Evolutionary conservation across 2,797 vertebrate species (phyloP), one percentile per base, ranked within the genome.

Genomic region (Rousettus madagascariensis): DNA sequence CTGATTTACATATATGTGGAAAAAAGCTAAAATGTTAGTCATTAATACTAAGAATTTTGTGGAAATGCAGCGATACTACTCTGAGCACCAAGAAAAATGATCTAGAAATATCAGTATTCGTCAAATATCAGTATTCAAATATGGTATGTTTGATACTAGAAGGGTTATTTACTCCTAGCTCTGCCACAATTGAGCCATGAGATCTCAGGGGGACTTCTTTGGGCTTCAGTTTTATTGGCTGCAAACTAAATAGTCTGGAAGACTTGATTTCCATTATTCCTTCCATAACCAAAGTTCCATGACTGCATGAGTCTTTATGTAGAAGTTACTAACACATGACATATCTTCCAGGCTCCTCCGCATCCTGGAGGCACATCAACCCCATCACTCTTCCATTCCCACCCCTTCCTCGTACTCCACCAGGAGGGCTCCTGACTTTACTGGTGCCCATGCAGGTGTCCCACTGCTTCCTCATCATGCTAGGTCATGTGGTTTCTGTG

Each of bases 11-110:
- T 9, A n/a, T 1, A n/a, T 65, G 11, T 20, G 94, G 38, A 71
- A 95, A 95, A 65, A 94, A 95, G 26, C 26, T 91, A 55, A 75
- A 84, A 17, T 71, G 80, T 77, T 77, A 19, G 24, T 78, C 69
- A 41, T 16, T 65, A 71, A 84, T 41, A 28, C 24, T 24, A 22
- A 87, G 59, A 68, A 90, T 59, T 71, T 51, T 38, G 65, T 89
- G 41, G 28, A 79, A 66, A 86, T 28, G 2, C 3, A 92, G 4
- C 19, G 61, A 4, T 53, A 26, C 57, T 66, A 61, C 17, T 22
- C 68, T 55, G 66, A 36, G 46, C 19, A 22, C 41, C 22, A 69
- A 92, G 30, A 41, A 88, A 86, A 94, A 33, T 72, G 33, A 53
- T 55, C 30, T 68, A 53, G 57, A 77, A 46, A 22, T 24, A 46